Base-by-base conservation (phyloP, 2,113 vertebrate genomes). In the Numenius arquata region DNA sequence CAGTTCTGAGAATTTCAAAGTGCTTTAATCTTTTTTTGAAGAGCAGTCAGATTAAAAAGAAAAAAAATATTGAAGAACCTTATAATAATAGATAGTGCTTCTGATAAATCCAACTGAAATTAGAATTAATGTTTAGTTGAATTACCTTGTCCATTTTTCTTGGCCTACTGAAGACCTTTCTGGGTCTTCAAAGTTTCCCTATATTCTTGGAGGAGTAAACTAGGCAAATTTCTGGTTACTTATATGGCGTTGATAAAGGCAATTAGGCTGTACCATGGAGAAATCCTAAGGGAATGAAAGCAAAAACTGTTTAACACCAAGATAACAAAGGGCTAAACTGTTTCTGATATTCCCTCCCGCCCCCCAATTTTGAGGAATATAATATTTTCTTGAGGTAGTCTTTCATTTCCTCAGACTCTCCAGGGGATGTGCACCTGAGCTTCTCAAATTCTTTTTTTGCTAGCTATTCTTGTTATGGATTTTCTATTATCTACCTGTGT, bases 1-100 rank as follows among this genome's bases (percentile, higher is more conserved):
- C 77, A 76, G 89, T 85, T 94, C 92, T 89, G 80, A 95, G 82
- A 77, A 94, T 82, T 10, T 95, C 62, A 92, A 93, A 96, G 66
- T 87, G 58, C 81, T 92, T 85, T 82, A 89, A 87, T 93, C 71
- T 89, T 95, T 85, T 90, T 85, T 78, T 85, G 94, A 95, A 85
- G 89, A 94, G 66, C 58, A 95, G 29, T 92, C 84, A 95, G 73
- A 78, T 91, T 82, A 36, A 48, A 94, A 89, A 79, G 27, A 43
- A 85, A 78, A 74, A 67, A 87, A 67, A 68, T 41, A 63, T 15
- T 4, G 8, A 90, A 92, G 67, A 88, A 84, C 10, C 30, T 72
- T 81, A 86, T 25, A 90, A 81, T 74, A 93, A 81, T 55, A 85
- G 38, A 30, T 19, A 81, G 14, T 26, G 21, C 48, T 95, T 81